Evolutionary conservation across 1,140 invertebrate species (phyloP).

Genomic region (Chironomus tepperi): DNA sequence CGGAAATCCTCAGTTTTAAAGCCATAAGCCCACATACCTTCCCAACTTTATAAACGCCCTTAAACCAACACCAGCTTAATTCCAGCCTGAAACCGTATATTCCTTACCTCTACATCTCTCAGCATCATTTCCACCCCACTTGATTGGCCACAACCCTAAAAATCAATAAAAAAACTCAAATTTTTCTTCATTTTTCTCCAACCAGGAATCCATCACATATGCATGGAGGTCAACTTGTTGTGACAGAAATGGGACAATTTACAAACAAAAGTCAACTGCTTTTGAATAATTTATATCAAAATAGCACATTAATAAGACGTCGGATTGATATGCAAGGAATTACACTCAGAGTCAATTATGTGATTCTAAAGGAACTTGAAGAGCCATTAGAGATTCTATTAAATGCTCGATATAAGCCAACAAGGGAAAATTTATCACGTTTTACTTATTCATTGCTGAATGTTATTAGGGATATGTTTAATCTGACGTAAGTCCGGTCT

Average conservation of each 20-base stretch:
- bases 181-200: conserved; percentile 24
- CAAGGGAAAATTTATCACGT: background rate
- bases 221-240: conserved; percentile 44
- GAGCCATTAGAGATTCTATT: background rate
- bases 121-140: too few species aligned
- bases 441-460: background rate
- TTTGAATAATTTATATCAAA: conserved; percentile 35
- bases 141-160: too few species aligned
- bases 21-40: background rate
- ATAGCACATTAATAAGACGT: conserved; percentile 41
- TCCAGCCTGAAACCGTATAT: too few species aligned
- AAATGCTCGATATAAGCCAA: background rate
- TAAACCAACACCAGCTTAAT: too few species aligned
- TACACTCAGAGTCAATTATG: background rate
- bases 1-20: too few species aligned
- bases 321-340: conserved; percentile 41
- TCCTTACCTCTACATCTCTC: too few species aligned
- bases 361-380: background rate
- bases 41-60: too few species aligned
- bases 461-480: conserved; percentile 3
- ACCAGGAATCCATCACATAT: conserved; percentile 43
- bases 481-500: background rate
- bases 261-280: conserved; percentile 33
- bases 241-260: conserved; percentile 43
- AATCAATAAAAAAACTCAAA: conserved; percentile 18